Evolutionary conservation across 2,888 invertebrate species (phyloP).

Genomic region (Drosophila algonquin): DNA sequence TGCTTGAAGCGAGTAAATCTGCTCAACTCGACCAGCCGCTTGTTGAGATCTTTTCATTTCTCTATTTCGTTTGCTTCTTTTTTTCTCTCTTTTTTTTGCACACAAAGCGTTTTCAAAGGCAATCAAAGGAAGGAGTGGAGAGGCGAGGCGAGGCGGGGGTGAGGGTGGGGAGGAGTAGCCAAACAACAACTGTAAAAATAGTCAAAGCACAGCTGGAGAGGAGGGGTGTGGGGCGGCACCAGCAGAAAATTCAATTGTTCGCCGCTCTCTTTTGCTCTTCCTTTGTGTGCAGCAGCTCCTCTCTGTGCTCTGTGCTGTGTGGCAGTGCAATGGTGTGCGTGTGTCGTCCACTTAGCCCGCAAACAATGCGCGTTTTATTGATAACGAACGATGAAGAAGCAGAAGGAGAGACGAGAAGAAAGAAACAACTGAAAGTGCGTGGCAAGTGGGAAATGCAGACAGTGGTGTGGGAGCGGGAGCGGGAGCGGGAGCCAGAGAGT

Average conservation of each 20-base stretch:
- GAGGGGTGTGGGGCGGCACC: constrained; percentile 3
- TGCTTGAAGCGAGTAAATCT: constrained; percentile 64
- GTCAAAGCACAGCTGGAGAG: constrained; percentile 34
- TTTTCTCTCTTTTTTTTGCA: constrained; percentile 33
- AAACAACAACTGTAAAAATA: constrained; percentile 54
- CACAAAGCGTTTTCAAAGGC: constrained; percentile 66
- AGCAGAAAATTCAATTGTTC: constrained; percentile 69
- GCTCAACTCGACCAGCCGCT: constrained; percentile 65
- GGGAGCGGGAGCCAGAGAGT: not conserved
- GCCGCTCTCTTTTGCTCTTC: constrained; percentile 42
- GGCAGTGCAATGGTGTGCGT: constrained; percentile 17
- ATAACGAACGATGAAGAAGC: constrained; percentile 64
- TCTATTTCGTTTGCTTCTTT: constrained; percentile 35
- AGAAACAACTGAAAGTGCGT: constrained; percentile 68
- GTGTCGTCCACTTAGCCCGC: constrained; percentile 59
- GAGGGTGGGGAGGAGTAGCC: constrained; percentile 20
- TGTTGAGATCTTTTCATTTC: constrained; percentile 62
- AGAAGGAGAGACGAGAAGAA: constrained; percentile 18
- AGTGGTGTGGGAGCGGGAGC: not conserved
- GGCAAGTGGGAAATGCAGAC: constrained; percentile 33
- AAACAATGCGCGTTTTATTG: constrained; percentile 65
- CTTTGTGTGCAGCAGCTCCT: constrained; percentile 38
- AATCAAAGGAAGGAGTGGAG: constrained; percentile 52
- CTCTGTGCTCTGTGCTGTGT: constrained; percentile 20
- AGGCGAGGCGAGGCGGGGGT: constrained; percentile 5